Conservation (phyloP, 2,888 invertebrate species). For the Psylliodes chrysocephalus region DNA sequence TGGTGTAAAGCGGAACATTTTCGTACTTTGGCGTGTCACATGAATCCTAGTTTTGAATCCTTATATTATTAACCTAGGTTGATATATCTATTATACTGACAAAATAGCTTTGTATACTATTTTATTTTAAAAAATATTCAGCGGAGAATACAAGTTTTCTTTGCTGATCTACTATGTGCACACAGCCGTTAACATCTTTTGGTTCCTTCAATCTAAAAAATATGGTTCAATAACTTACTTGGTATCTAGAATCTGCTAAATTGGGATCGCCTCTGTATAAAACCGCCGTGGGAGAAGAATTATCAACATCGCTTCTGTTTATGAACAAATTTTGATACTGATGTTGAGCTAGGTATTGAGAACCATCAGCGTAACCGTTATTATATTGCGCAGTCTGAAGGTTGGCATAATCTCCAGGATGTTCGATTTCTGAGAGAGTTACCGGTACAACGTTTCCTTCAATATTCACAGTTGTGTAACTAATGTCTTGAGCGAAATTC, state of each 20-base stretch:
- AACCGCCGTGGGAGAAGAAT: constrained; percentile 67
- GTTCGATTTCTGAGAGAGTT: constrained; percentile 44
- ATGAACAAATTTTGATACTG: constrained; percentile 52
- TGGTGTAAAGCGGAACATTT: too few species aligned
- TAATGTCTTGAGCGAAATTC: constrained; percentile 38
- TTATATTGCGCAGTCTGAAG: constrained; percentile 70
- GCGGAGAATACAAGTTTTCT: too few species aligned
- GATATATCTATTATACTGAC: too few species aligned
- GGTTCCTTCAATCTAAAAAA: too few species aligned
- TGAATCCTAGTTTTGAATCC: too few species aligned
- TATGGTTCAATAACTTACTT: constrained; percentile 53
- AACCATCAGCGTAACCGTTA: constrained; percentile 51
- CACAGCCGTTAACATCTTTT: too few species aligned
- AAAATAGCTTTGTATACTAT: too few species aligned
- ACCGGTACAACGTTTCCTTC: constrained; percentile 42
- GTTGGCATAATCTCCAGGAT: constrained; percentile 70
- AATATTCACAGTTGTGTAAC: constrained; percentile 38
- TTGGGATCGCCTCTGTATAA: constrained; percentile 75
- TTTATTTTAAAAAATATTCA: too few species aligned
- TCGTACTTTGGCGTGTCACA: too few species aligned
- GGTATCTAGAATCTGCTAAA: constrained; percentile 68
- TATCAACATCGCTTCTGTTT: constrained; percentile 57
- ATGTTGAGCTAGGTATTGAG: constrained; percentile 54
- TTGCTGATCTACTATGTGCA: too few species aligned
- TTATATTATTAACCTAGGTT: too few species aligned